Evolutionary conservation across 2,113 vertebrate genomes (phyloP).

Genomic region (Illadopsis cleaveri): DNA sequence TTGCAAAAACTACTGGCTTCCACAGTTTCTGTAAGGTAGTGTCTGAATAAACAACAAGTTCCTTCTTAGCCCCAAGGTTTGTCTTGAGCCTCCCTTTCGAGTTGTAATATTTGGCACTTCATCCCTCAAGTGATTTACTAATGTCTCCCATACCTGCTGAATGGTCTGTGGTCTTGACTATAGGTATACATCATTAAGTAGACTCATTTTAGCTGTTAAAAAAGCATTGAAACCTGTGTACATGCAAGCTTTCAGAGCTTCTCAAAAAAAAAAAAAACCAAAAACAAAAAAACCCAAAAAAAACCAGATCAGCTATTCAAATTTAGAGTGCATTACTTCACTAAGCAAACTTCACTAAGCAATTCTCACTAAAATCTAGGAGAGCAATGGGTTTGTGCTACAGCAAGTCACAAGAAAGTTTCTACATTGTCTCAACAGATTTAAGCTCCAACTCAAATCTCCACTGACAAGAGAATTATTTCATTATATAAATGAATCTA

Average conservation of each 20-base stretch:
- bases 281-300: neutral
- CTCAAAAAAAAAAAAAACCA: neutral
- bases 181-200: neutral
- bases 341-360: neutral
- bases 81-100: neutral
- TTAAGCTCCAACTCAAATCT: neutral
- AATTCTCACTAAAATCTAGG: neutral
- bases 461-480: neutral
- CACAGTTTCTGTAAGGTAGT: conserved; percentile 68
- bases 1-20: conserved; percentile 74
- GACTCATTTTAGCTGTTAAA: neutral
- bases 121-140: neutral
- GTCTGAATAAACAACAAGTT: conserved; percentile 73
- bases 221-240: neutral
- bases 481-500: neutral
- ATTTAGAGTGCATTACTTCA: neutral
- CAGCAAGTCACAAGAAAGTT: neutral
- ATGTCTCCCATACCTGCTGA: neutral
- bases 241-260: neutral
- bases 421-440: neutral
- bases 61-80: neutral
- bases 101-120: neutral
- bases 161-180: neutral
- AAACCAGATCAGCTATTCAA: neutral
- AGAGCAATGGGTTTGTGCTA: neutral